Evolutionary conservation across 2,113 vertebrate genomes (phyloP).

Genomic region (Zapornia atra): DNA sequence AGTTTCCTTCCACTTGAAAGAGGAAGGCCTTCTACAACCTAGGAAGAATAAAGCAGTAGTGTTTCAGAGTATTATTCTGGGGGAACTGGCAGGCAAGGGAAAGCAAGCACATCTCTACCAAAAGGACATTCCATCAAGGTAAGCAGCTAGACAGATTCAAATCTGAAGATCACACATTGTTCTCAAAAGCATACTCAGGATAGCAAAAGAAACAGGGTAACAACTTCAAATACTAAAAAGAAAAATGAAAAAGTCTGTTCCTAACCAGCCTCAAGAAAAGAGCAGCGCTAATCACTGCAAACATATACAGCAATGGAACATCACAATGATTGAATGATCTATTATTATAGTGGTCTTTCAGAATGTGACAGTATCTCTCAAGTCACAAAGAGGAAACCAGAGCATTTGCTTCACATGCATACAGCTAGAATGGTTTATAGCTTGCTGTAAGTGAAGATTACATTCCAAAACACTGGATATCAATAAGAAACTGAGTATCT

Average conservation of each 20-base stretch:
- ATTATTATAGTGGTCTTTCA: background rate
- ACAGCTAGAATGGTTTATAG: background rate
- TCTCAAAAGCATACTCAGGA: background rate
- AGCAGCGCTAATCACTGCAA: background rate
- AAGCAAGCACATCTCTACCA: background rate
- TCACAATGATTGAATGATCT: background rate
- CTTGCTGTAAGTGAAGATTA: background rate
- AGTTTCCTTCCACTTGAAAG: constrained; percentile 84
- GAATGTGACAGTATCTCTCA: background rate
- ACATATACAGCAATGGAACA: background rate
- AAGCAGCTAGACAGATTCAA: background rate
- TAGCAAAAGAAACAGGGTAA: background rate
- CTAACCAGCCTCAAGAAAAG: background rate
- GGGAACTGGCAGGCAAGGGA: background rate
- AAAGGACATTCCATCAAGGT: background rate
- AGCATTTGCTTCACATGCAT: background rate
- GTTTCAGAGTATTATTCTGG: background rate
- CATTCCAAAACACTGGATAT: background rate
- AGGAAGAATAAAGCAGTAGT: background rate
- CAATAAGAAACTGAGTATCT: background rate
- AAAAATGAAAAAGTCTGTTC: background rate
- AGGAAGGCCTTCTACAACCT: constrained; percentile 84
- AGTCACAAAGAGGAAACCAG: background rate
- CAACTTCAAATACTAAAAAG: background rate
- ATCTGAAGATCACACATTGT: background rate